Conservation (phyloP, 2,797 vertebrate genomes). For the Trachops cirrhosus region DNA sequence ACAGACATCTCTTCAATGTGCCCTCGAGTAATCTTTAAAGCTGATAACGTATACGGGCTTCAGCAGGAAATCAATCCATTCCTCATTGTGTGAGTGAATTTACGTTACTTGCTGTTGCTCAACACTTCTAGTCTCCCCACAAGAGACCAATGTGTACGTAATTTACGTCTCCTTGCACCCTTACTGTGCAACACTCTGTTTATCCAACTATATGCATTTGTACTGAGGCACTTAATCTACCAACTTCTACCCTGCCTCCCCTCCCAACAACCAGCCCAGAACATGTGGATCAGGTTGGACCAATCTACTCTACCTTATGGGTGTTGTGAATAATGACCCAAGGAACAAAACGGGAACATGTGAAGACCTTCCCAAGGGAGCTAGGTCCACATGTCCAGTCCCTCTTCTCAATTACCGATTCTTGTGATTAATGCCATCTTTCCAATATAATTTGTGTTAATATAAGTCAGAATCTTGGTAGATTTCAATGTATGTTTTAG, state of each 20-base stretch:
- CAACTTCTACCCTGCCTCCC: background rate
- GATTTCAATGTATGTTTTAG: background rate
- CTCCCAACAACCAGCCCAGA: background rate
- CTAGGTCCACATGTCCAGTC: background rate
- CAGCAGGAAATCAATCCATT: constrained; percentile 37
- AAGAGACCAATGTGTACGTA: background rate
- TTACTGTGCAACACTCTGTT: background rate
- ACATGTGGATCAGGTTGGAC: background rate
- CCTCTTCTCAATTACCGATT: background rate
- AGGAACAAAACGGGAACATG: background rate
- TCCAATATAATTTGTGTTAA: background rate
- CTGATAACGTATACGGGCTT: background rate
- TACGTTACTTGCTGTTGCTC: background rate
- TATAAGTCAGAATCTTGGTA: background rate
- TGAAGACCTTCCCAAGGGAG: background rate
- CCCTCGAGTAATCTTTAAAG: constrained; percentile 51
- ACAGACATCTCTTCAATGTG: constrained; percentile 49
- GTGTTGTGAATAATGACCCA: background rate
- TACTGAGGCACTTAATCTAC: background rate
- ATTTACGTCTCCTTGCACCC: background rate
- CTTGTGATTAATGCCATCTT: background rate
- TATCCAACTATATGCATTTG: background rate
- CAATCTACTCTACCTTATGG: background rate
- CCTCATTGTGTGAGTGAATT: background rate
- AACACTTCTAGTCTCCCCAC: background rate